phyloP scores from a whole-genome alignment of 2,888 invertebrate genomes.

The Mystacides longicornis region DNA sequence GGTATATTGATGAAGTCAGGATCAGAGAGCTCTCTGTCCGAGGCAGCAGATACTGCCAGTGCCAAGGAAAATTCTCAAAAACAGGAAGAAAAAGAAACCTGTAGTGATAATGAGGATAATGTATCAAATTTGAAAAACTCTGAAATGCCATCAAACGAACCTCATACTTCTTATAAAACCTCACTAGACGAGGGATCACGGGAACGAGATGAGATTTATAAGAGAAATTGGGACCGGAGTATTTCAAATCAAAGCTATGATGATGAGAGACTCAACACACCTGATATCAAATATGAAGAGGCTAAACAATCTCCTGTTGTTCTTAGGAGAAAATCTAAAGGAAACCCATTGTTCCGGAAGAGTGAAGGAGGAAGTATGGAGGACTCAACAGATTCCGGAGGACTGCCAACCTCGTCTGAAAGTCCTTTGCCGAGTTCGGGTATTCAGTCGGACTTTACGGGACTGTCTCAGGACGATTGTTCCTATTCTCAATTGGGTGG shows the following conservation, averaged over 20 bases:
- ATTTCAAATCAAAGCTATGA: constrained; percentile 20
- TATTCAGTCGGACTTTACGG: constrained; percentile 15
- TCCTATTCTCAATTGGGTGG: constrained; percentile 31
- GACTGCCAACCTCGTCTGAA: constrained; percentile 31
- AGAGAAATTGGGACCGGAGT: constrained; percentile 19
- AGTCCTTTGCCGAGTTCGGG: constrained; percentile 20
- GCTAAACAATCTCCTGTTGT: constrained; percentile 50
- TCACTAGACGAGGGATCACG: constrained; percentile 28
- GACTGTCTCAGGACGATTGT: constrained; percentile 22
- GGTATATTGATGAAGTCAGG: constrained; percentile 67
- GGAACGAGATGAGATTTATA: constrained; percentile 13
- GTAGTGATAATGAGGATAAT: constrained; percentile 55
- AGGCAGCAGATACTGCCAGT: constrained; percentile 57
- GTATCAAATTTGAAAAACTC: constrained; percentile 33
- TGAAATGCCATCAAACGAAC: constrained; percentile 32
- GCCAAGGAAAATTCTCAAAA: constrained; percentile 64
- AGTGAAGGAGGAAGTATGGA: constrained; percentile 56
- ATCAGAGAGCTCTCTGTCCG: constrained; percentile 84
- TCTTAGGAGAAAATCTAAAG: constrained; percentile 55
- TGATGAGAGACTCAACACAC: constrained; percentile 30
- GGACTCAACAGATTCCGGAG: constrained; percentile 40
- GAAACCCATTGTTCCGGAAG: constrained; percentile 60
- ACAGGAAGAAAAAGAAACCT: constrained; percentile 65
- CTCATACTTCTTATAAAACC: constrained; percentile 37
- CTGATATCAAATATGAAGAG: constrained; percentile 31